Percentiles rank a stretch among this genome's conserved stretches.
phyloP scores from a whole-genome alignment of 2,888 invertebrate genomes.

The Mongoloraphidia duomilia region DNA sequence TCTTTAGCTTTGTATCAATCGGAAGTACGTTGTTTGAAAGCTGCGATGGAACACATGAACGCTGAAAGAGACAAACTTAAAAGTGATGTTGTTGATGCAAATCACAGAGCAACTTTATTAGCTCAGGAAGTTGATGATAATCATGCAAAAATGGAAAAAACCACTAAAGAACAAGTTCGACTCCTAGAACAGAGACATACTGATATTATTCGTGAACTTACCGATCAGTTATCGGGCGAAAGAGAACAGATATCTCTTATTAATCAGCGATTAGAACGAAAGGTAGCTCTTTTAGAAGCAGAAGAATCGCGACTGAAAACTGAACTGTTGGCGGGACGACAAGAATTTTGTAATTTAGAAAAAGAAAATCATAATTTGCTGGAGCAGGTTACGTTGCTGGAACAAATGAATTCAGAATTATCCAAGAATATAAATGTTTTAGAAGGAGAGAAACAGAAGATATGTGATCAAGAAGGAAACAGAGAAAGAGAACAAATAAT shows the following conservation, averaged over 20 bases:
- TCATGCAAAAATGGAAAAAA: slow-evolving; percentile 67
- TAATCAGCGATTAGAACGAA: slow-evolving; percentile 45
- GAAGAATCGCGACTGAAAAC: slow-evolving; percentile 51
- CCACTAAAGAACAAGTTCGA: slow-evolving; percentile 53
- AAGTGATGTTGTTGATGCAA: slow-evolving; percentile 65
- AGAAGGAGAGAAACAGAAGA: slow-evolving; percentile 25
- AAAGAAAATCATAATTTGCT: slow-evolving; percentile 44
- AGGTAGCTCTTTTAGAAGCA: slow-evolving; percentile 46
- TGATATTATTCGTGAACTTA: slow-evolving; percentile 57
- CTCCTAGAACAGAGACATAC: slow-evolving; percentile 61
- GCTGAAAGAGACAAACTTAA: slow-evolving; percentile 72
- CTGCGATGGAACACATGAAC: slow-evolving; percentile 46
- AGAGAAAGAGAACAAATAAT: slow-evolving; percentile 38
- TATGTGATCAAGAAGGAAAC: slow-evolving; percentile 24
- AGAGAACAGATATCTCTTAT: slow-evolving; percentile 53
- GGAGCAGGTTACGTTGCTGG: slow-evolving; percentile 41
- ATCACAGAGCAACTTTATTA: slow-evolving; percentile 61
- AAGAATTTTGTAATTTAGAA: slow-evolving; percentile 49
- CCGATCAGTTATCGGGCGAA: slow-evolving; percentile 53
- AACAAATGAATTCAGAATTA: slow-evolving; percentile 28
- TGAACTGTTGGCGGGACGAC: slow-evolving; percentile 43
- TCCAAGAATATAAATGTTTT: slow-evolving; percentile 29
- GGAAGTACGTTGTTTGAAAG: slow-evolving; percentile 45
- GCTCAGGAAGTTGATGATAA: slow-evolving; percentile 88
- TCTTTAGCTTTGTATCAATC: slow-evolving; percentile 51